These are phyloP conservation scores for Sparidentex hasta DNA, from an alignment of 2,797 vertebrate genomes.

Conservation along the genomic window DNA sequence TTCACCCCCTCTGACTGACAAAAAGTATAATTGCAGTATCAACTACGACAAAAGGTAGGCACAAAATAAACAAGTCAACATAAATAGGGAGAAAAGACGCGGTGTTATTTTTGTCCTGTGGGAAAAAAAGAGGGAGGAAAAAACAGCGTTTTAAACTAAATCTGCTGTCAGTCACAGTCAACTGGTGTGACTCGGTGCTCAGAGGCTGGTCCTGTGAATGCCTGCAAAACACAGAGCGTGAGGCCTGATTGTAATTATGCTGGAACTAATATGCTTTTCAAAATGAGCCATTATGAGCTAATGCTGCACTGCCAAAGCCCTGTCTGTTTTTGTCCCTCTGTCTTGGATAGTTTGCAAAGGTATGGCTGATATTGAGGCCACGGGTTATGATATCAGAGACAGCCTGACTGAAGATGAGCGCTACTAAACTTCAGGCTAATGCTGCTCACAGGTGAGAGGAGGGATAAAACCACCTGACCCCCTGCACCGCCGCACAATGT, in stretches of 20 bases:
- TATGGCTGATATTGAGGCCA: constrained; percentile 86
- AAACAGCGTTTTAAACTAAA: constrained; percentile 80
- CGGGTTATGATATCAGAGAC: constrained; percentile 82
- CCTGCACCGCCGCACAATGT: constrained; percentile 23
- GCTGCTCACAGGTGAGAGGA: constrained; percentile 77
- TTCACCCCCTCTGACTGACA: constrained; percentile 85
- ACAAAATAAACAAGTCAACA: constrained; percentile 89
- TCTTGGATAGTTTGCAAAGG: constrained; percentile 86
- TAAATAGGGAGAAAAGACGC: constrained; percentile 83
- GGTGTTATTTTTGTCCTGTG: constrained; percentile 87
- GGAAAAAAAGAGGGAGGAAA: constrained; percentile 76
- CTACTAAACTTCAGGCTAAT: constrained; percentile 69
- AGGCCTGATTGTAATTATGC: constrained; percentile 90
- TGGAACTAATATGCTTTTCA: constrained; percentile 92
- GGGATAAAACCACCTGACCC: constrained; percentile 50
- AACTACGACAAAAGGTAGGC: constrained; percentile 86
- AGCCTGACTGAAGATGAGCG: constrained; percentile 51
- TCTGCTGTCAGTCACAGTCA: constrained; percentile 89
- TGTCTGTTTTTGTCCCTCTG: constrained; percentile 87
- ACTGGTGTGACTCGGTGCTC: constrained; percentile 87
- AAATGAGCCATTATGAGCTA: constrained; percentile 91
- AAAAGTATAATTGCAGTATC: constrained; percentile 88
- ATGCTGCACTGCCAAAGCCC: constrained; percentile 87
- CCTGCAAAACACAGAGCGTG: constrained; percentile 85
- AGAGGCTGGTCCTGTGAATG: constrained; percentile 86